phyloP scores from a whole-genome alignment of 2,888 invertebrate genomes.

The Melieria omissa region DNA sequence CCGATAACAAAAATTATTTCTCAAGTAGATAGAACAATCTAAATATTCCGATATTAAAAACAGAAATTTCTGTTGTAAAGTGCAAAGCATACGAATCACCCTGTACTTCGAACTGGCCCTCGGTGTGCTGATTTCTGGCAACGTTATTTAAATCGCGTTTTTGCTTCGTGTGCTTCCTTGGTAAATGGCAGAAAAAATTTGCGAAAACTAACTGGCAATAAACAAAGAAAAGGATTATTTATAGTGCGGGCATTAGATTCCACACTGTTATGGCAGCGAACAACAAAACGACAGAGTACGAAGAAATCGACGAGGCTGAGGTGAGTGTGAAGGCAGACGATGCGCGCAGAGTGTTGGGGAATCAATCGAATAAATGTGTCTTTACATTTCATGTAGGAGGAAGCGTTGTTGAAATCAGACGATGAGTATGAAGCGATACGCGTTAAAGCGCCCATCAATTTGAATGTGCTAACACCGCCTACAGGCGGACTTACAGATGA shows the following conservation, averaged over 20 bases:
- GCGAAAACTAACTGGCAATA: neutral
- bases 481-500: slow-evolving; percentile 44
- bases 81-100: too few relatives aligned
- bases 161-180: neutral
- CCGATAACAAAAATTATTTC: too few relatives aligned
- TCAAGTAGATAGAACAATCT: too few relatives aligned
- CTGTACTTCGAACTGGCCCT: too few relatives aligned
- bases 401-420: slow-evolving; percentile 57
- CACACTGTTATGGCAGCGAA: slow-evolving; percentile 22
- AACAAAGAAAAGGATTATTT: neutral
- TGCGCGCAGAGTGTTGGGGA: neutral
- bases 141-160: too few relatives aligned
- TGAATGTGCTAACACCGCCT: slow-evolving; percentile 32
- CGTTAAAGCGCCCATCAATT: slow-evolving; percentile 30
- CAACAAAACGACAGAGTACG: slow-evolving; percentile 43
- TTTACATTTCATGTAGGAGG: slow-evolving; percentile 47
- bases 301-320: slow-evolving; percentile 55
- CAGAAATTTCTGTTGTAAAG: too few relatives aligned
- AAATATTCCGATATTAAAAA: too few relatives aligned
- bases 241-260: neutral
- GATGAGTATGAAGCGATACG: slow-evolving; percentile 46
- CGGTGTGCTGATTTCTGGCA: too few relatives aligned
- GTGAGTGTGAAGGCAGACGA: slow-evolving; percentile 39
- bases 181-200: neutral
- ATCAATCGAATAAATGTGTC: neutral